Conservation (phyloP, 2,888 invertebrate species). For the Leptopilina syphax region DNA sequence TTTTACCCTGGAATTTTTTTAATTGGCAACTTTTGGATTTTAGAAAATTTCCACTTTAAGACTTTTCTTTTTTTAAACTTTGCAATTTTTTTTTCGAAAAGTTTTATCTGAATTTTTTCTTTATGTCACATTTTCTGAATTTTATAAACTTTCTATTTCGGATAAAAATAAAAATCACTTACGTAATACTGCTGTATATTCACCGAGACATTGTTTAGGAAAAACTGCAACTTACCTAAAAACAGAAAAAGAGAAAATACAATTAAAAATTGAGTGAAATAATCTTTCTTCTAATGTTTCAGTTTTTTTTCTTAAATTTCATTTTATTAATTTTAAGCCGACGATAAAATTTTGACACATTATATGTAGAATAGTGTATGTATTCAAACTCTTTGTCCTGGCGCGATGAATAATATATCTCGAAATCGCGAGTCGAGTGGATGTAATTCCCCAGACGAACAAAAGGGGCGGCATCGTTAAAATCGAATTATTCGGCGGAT, state of each 20-base stretch:
- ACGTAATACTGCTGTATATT: too few relatives aligned
- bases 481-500: conserved; percentile 65
- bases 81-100: too few relatives aligned
- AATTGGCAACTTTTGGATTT: too few relatives aligned
- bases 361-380: conserved; percentile 59
- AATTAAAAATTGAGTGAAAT: conserved; percentile 51
- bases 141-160: too few relatives aligned
- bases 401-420: conserved; percentile 51
- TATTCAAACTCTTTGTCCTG: conserved; percentile 53
- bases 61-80: too few relatives aligned
- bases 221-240: conserved; percentile 68
- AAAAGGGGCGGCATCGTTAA: conserved; percentile 62
- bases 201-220: background rate
- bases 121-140: too few relatives aligned
- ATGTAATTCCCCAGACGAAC: conserved; percentile 61
- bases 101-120: too few relatives aligned
- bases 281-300: background rate
- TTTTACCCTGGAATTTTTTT: too few relatives aligned
- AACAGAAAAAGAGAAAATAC: conserved; percentile 60
- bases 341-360: conserved; percentile 45
- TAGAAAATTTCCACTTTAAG: too few relatives aligned
- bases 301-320: conserved; percentile 24
- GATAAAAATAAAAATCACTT: too few relatives aligned
- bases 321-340: too few relatives aligned
- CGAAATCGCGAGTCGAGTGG: conserved; percentile 43